These are phyloP conservation scores for Sycobia sp. DNA, from an alignment of 1,140 invertebrate genomes.

Conservation along the genomic window DNA sequence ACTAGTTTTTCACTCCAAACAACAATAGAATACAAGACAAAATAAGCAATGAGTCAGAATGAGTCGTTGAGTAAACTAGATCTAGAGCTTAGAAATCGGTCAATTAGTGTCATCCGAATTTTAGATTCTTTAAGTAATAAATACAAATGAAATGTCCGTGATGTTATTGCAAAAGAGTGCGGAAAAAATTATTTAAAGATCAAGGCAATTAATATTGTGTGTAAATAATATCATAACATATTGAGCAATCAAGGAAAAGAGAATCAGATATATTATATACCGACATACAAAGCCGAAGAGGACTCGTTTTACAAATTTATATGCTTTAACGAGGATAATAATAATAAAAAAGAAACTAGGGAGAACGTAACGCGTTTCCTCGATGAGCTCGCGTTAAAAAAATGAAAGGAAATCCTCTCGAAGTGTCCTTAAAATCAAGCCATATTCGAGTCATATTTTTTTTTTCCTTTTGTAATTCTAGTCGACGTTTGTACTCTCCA, in stretches of 20 bases:
- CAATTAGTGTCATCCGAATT: conserved; percentile 32
- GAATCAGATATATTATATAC: conserved; percentile 17
- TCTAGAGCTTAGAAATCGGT: conserved; percentile 31
- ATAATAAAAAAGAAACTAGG: conserved; percentile 9
- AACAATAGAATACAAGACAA: not conserved
- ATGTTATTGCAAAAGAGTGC: conserved; percentile 1
- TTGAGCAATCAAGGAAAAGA: conserved; percentile 5
- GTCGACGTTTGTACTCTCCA: conserved; percentile 29
- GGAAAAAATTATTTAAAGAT: conserved; percentile 2
- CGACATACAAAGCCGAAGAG: conserved; percentile 12
- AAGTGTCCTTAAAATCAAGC: conserved; percentile 23
- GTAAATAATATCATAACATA: conserved; percentile 26
- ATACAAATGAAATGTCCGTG: conserved; percentile 13
- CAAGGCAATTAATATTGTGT: conserved; percentile 25
- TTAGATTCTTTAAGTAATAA: conserved; percentile 24
- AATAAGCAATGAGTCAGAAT: conserved; percentile 10
- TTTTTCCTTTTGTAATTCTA: conserved; percentile 31
- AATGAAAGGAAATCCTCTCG: conserved; percentile 1
- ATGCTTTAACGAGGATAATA: conserved; percentile 9
- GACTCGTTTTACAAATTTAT: conserved; percentile 22
- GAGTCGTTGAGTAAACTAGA: conserved; percentile 21
- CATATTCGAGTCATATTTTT: conserved; percentile 9
- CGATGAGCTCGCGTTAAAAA: conserved; percentile 26
- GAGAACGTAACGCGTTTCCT: conserved; percentile 16
- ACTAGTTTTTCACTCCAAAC: conserved; percentile 30